A percentile compares a stretch with the other conserved stretches of the same genome.
phyloP scores from a whole-genome alignment of 2,113 vertebrate species.

The Daphoenositta chrysoptera region DNA sequence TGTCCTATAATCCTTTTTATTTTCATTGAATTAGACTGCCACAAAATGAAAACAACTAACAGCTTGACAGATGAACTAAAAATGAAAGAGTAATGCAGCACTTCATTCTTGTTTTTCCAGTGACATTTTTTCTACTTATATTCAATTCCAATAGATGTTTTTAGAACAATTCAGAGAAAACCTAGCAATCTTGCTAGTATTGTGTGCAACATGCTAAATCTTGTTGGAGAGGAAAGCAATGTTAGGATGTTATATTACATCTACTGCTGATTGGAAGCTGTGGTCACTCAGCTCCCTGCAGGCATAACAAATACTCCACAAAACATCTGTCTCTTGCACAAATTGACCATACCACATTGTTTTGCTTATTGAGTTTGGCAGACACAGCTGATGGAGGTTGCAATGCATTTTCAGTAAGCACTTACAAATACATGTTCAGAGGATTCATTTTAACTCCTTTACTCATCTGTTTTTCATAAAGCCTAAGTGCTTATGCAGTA shows the following conservation, averaged over 20 bases:
- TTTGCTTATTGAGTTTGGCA: slow-evolving; percentile 21
- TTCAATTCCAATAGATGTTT: background rate
- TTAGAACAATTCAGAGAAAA: background rate
- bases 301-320: background rate
- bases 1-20: background rate
- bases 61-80: background rate
- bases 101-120: background rate
- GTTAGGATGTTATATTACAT: background rate
- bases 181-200: background rate
- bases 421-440: background rate
- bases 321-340: background rate
- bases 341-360: background rate
- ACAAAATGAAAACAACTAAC: background rate
- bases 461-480: background rate
- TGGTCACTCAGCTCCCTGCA: slow-evolving; percentile 25
- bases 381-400: background rate
- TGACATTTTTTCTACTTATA: background rate
- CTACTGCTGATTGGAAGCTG: background rate
- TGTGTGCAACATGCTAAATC: background rate
- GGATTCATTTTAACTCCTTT: background rate
- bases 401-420: background rate
- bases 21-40: background rate
- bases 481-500: background rate
- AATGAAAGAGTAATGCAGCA: background rate
- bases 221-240: background rate